phyloP scores from a whole-genome alignment of 2,113 vertebrate species.

The Bos indicus region DNA sequence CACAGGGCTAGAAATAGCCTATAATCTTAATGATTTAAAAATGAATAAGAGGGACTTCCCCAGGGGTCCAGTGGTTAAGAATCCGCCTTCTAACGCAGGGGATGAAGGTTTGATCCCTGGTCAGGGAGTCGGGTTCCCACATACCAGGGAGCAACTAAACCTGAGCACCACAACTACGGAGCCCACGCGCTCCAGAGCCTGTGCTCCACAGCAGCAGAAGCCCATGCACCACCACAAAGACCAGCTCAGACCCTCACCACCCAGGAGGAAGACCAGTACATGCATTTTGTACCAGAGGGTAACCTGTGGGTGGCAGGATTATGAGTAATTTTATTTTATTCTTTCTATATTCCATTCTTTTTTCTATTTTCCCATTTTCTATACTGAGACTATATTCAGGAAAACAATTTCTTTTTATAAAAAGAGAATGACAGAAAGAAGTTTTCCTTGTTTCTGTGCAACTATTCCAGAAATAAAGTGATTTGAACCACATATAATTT shows the following conservation, averaged over 20 bases:
- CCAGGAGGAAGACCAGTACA: background rate
- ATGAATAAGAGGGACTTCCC: background rate
- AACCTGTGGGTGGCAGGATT: background rate
- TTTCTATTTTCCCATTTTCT: background rate
- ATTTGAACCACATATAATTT: background rate
- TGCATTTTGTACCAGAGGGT: background rate
- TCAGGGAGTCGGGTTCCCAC: background rate
- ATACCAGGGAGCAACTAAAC: background rate
- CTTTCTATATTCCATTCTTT: background rate
- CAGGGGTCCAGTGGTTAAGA: background rate
- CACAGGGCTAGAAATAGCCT: background rate
- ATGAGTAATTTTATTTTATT: background rate
- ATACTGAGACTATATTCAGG: background rate
- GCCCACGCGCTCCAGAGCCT: background rate
- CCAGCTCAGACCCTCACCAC: background rate
- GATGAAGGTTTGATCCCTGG: background rate
- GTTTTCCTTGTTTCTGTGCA: background rate
- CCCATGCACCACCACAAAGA: background rate
- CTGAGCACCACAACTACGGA: background rate
- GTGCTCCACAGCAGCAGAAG: background rate
- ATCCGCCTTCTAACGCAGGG: background rate
- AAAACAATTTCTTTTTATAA: background rate
- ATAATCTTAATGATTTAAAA: conserved; percentile 14
- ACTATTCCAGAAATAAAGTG: background rate
- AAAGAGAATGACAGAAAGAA: background rate